Evolutionary conservation across 2,888 invertebrate species (phyloP).

Genomic region (Gibbula magus): DNA sequence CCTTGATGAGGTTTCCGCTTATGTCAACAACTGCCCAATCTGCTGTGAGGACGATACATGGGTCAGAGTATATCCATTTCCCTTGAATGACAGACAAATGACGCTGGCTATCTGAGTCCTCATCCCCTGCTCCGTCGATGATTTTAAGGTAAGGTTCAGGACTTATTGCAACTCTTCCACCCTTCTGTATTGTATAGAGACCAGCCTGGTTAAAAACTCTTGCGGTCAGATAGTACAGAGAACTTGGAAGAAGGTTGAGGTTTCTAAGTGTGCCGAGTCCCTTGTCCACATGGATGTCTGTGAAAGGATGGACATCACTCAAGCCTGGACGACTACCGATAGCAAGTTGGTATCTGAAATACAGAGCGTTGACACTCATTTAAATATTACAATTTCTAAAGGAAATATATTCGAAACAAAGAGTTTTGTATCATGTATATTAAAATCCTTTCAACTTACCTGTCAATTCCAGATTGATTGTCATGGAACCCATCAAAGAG

Average conservation of each 20-base stretch:
- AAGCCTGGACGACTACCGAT: constrained; percentile 30
- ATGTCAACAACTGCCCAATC: constrained; percentile 50
- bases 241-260: constrained; percentile 33
- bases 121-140: constrained; percentile 39
- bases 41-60: constrained; percentile 49
- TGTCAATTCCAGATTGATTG: constrained; percentile 44
- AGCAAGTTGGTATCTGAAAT: constrained; percentile 39
- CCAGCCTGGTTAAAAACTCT: constrained; percentile 55
- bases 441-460: not conserved
- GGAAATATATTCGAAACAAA: too few relatives aligned
- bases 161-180: constrained; percentile 52
- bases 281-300: constrained; percentile 5
- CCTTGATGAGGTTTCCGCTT: constrained; percentile 43
- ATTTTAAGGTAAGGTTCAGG: constrained; percentile 41
- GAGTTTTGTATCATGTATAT: too few relatives aligned
- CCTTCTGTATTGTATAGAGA: constrained; percentile 38
- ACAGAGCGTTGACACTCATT: not conserved
- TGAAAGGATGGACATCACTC: constrained; percentile 31
- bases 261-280: constrained; percentile 38
- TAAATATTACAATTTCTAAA: too few relatives aligned
- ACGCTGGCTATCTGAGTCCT: constrained; percentile 50
- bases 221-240: constrained; percentile 45
- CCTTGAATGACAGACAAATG: constrained; percentile 48
- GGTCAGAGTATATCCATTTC: constrained; percentile 53
- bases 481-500: constrained; percentile 34